phyloP scores from a whole-genome alignment of 2,113 vertebrate species.

The Macroglossus sobrinus region DNA sequence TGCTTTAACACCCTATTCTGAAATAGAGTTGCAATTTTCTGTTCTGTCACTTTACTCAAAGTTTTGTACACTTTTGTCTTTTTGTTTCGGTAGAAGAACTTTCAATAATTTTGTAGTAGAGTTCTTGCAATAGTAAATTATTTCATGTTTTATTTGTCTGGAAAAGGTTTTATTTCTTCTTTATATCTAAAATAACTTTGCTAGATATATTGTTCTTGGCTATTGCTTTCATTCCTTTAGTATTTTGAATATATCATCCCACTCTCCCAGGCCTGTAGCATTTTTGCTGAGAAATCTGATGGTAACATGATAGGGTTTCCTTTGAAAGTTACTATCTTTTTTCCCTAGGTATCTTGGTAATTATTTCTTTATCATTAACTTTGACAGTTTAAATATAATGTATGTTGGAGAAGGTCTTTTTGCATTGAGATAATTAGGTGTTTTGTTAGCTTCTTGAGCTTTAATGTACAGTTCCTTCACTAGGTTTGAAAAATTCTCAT shows the following conservation, averaged over 20 bases:
- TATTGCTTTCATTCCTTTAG: neutral
- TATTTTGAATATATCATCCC: neutral
- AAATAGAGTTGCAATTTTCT: neutral
- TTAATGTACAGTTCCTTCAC: too few relatives aligned
- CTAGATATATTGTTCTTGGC: too few relatives aligned
- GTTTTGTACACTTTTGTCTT: neutral
- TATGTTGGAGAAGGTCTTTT: neutral
- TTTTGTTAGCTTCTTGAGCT: too few relatives aligned
- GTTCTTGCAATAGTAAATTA: neutral
- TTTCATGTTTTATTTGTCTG: neutral
- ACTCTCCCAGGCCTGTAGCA: neutral
- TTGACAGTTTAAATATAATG: neutral
- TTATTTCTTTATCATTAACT: neutral
- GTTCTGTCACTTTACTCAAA: neutral
- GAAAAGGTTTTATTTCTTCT: too few relatives aligned
- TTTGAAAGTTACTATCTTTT: neutral
- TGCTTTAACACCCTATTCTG: neutral
- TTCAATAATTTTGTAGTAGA: too few relatives aligned
- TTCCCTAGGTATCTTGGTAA: neutral
- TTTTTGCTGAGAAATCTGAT: neutral
- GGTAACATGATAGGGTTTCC: too few relatives aligned
- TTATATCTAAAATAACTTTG: too few relatives aligned
- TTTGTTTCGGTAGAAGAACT: neutral
- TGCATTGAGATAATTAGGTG: neutral
- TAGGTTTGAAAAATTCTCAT: too few relatives aligned